These are phyloP conservation scores for Alces alces DNA, from an alignment of 2,113 vertebrate species.

Conservation along the genomic window DNA sequence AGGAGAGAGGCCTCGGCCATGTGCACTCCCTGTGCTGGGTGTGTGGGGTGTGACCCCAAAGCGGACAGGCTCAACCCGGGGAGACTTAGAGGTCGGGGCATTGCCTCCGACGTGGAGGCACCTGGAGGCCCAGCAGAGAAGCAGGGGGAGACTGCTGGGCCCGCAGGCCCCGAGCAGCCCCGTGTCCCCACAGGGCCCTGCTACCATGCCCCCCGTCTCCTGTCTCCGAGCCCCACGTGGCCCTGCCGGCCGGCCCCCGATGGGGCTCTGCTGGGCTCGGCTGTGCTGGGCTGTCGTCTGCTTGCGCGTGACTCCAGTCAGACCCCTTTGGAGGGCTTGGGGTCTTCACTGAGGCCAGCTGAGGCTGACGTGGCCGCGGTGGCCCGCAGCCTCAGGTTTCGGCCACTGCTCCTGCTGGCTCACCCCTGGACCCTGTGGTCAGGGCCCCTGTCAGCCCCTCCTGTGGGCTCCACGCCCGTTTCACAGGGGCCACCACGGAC, in stretches of 20 bases:
- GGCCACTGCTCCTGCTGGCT: background rate
- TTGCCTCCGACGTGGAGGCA: background rate
- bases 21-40: background rate
- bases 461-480: background rate
- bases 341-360: background rate
- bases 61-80: fast-evolving
- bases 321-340: background rate
- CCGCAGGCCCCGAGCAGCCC: background rate
- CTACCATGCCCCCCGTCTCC: background rate
- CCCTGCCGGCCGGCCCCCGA: background rate
- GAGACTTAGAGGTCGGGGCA: background rate
- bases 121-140: no score
- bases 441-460: background rate
- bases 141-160: background rate
- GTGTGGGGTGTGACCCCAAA: background rate
- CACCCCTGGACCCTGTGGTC: background rate
- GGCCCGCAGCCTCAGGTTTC: background rate
- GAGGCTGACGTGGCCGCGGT: background rate
- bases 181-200: no score
- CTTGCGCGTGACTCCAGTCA: background rate
- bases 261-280: background rate
- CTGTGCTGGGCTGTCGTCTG: fast-evolving
- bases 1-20: background rate
- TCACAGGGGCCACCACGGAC: background rate
- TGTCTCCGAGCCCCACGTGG: background rate